phyloP scores from a whole-genome alignment of 2,797 vertebrate species.

The Luscinia luscinia region DNA sequence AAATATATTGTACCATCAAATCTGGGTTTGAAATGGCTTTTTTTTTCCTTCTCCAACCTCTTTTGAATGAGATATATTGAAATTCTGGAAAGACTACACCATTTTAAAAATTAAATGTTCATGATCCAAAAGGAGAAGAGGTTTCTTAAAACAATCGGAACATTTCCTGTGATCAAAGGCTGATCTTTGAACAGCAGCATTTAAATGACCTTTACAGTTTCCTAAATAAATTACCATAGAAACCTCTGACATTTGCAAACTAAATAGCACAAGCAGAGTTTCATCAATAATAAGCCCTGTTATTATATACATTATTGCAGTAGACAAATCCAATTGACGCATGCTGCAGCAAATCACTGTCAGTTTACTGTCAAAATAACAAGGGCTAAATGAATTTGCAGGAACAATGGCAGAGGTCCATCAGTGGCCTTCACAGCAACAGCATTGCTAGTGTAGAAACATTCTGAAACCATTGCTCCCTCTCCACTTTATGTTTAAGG shows the following conservation, averaged over 20 bases:
- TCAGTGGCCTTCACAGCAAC: constrained; percentile 34
- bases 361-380: constrained; percentile 77
- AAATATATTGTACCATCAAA: background rate
- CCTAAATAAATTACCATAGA: constrained; percentile 78
- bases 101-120: constrained; percentile 43
- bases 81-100: constrained; percentile 19
- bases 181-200: constrained; percentile 72
- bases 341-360: constrained; percentile 71
- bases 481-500: background rate
- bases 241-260: constrained; percentile 81
- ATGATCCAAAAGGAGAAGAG: constrained; percentile 37
- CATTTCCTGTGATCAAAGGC: constrained; percentile 48
- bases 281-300: constrained; percentile 78
- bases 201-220: constrained; percentile 78
- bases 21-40: background rate
- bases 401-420: constrained; percentile 67
- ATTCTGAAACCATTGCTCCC: background rate
- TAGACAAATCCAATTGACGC: constrained; percentile 76
- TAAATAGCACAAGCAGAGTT: constrained; percentile 74
- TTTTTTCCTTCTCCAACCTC: background rate
- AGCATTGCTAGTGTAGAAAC: constrained; percentile 9
- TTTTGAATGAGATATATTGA: constrained; percentile 5
- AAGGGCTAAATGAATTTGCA: constrained; percentile 71
- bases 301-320: constrained; percentile 76
- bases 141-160: constrained; percentile 20